Conservation (phyloP, 2,888 invertebrate species). For the Rhaphigaster nebulosa region DNA sequence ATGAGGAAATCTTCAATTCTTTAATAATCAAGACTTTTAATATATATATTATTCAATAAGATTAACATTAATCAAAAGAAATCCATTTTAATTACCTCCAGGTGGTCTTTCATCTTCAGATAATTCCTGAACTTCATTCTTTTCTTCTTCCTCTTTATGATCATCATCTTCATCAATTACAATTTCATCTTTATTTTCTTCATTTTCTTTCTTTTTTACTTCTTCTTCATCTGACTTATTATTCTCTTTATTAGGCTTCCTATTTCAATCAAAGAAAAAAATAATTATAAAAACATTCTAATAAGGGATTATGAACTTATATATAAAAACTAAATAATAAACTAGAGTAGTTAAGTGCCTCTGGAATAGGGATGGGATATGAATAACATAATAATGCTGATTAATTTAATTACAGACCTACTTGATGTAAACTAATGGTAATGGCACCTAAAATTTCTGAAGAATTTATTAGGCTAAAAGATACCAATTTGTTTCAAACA, state of each 20-base stretch:
- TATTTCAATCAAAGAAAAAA: neutral
- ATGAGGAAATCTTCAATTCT: neutral
- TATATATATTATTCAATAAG: too few relatives aligned
- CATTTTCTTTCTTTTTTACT: slow-evolving; percentile 70
- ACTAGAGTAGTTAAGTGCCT: too few relatives aligned
- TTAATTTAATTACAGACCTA: too few relatives aligned
- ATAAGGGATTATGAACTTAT: neutral
- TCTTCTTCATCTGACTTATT: slow-evolving; percentile 71
- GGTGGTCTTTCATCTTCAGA: slow-evolving; percentile 68
- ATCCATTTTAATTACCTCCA: slow-evolving; percentile 61
- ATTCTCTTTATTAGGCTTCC: slow-evolving; percentile 61
- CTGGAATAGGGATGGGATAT: too few relatives aligned
- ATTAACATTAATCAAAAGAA: neutral
- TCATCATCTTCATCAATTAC: slow-evolving; percentile 65
- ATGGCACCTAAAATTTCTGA: too few relatives aligned
- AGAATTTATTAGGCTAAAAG: too few relatives aligned
- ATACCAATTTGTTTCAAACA: too few relatives aligned
- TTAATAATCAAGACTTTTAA: neutral
- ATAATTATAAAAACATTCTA: too few relatives aligned
- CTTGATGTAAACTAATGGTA: too few relatives aligned
- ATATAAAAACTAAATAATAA: neutral
- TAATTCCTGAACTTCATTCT: slow-evolving; percentile 63
- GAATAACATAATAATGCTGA: too few relatives aligned
- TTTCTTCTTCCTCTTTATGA: slow-evolving; percentile 70
- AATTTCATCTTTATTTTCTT: slow-evolving; percentile 71